Evolutionary conservation across 1,140 invertebrate genomes (phyloP), one percentile per base, ranked within the genome.

Genomic region (Achatina immaculata): DNA sequence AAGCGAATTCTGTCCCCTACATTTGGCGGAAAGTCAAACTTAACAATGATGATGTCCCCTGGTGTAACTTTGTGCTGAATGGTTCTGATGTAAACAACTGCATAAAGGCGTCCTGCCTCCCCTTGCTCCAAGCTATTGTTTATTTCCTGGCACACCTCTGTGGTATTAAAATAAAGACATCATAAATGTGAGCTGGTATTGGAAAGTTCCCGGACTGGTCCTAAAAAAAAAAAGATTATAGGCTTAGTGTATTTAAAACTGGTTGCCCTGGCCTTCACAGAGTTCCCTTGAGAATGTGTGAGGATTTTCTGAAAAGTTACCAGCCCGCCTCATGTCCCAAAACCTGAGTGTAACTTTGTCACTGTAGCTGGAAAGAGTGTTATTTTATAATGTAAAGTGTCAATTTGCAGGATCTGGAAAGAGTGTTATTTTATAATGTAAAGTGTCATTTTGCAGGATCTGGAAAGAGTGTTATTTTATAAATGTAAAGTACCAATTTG

Each of bases 21-120:
- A 69, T 93, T 94, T 16, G 96, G 96, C 28, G 95, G 94, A 95
- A 96, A 97, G 84, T 95, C 94, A 0, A 95, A 95, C 89, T 96
- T 94, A 7, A 98, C 91, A 0, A 97, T 92, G 58, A 99, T 93
- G 0, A 98, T 91, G 91, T 98, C 97, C 68, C 95, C 96, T 58
- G 94, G 92, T 3, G 96, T 98, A 0, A 98, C 92, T 92, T 97
- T 96, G 88, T 94, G 95, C 88, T 98, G 97, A 90, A 95, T 95
- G 3, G 96, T 96, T 83, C 93, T 92, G 16, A 98, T 80, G 85
- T 96, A 94, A 6, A 98, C 93, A 9, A 98, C 93, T 14, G 96
- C 96, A 93, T 98, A 98, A 66, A 97, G 92, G 68, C 96, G 92
- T 7, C 96, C 95, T 24, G 83, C 38, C 19, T 83, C 83, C 31